Evolutionary conservation across 1,140 invertebrate species (phyloP).

Genomic region (Glomeris maerens): DNA sequence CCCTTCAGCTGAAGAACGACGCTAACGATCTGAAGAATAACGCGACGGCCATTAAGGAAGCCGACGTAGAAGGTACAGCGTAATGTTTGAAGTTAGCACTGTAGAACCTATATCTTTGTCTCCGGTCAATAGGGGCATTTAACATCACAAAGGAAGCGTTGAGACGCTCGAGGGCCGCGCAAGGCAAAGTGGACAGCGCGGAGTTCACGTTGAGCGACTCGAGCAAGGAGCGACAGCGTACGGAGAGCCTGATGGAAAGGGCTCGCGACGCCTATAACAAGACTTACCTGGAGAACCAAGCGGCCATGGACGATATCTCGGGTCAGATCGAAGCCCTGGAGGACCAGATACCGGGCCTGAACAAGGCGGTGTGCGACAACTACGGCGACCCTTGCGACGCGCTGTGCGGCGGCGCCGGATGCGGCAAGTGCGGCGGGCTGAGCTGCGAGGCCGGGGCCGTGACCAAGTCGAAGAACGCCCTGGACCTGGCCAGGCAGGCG

Average conservation of each 20-base stretch:
- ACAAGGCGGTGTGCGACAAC: slow-evolving; percentile 77
- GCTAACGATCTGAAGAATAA: slow-evolving; percentile 63
- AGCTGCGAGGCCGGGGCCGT: slow-evolving; percentile 79
- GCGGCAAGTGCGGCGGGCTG: slow-evolving; percentile 73
- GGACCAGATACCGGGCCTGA: slow-evolving; percentile 62
- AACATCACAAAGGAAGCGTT: slow-evolving; percentile 72
- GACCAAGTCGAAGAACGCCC: slow-evolving; percentile 66
- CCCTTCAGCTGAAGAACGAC: slow-evolving; percentile 51
- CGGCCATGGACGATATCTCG: slow-evolving; percentile 47
- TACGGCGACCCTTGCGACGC: slow-evolving; percentile 69
- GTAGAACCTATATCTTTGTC: not conserved
- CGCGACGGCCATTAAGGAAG: slow-evolving; percentile 81
- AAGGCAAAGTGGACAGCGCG: slow-evolving; percentile 43
- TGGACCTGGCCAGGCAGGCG: slow-evolving; percentile 69
- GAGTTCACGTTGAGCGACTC: slow-evolving; percentile 49
- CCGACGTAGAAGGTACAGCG: slow-evolving; percentile 64
- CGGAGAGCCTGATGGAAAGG: slow-evolving; percentile 59
- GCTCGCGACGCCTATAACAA: slow-evolving; percentile 52
- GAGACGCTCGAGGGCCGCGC: slow-evolving; percentile 47
- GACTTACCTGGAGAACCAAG: slow-evolving; percentile 44
- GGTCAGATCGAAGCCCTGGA: slow-evolving; percentile 50
- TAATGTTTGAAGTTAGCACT: not conserved
- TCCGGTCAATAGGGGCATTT: slow-evolving; percentile 57
- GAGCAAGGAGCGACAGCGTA: slow-evolving; percentile 62
- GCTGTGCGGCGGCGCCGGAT: slow-evolving; percentile 87